Conservation (phyloP, 2,888 invertebrate species). For the Cheilosia urbana region DNA sequence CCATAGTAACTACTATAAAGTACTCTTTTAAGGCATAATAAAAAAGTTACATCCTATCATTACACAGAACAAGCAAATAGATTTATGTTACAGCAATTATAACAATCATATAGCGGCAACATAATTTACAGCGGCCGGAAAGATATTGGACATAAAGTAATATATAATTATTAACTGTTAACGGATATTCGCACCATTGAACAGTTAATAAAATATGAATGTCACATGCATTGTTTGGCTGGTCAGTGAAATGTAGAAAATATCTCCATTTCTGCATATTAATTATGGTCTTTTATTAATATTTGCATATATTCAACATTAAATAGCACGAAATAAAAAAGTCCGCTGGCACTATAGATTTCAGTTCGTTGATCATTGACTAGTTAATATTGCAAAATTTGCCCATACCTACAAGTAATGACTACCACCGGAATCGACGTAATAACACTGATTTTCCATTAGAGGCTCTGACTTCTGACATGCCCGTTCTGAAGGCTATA, state of each 20-base stretch:
- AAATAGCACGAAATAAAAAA: too few relatives aligned
- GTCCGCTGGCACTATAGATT: too few relatives aligned
- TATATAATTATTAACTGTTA: slow-evolving; percentile 32
- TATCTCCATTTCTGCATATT: not conserved
- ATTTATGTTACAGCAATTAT: not conserved
- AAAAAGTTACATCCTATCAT: too few relatives aligned
- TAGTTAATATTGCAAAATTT: too few relatives aligned
- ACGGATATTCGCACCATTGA: slow-evolving; percentile 31
- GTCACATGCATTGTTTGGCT: slow-evolving; percentile 5
- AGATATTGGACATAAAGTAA: not conserved
- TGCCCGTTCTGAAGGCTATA: too few relatives aligned
- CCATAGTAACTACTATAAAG: too few relatives aligned
- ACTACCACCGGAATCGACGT: too few relatives aligned
- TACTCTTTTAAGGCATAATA: too few relatives aligned
- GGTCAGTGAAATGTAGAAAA: slow-evolving; percentile 7
- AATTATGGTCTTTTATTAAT: not conserved
- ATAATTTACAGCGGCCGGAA: not conserved
- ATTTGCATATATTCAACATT: slow-evolving; percentile 2
- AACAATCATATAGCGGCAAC: not conserved
- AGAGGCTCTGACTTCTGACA: too few relatives aligned
- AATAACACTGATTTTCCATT: not conserved
- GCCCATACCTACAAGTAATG: too few relatives aligned
- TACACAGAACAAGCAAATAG: not conserved
- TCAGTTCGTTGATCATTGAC: too few relatives aligned
- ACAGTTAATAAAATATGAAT: slow-evolving; percentile 24